phyloP scores from a whole-genome alignment of 2,113 vertebrate species.

The Gobius niger region DNA sequence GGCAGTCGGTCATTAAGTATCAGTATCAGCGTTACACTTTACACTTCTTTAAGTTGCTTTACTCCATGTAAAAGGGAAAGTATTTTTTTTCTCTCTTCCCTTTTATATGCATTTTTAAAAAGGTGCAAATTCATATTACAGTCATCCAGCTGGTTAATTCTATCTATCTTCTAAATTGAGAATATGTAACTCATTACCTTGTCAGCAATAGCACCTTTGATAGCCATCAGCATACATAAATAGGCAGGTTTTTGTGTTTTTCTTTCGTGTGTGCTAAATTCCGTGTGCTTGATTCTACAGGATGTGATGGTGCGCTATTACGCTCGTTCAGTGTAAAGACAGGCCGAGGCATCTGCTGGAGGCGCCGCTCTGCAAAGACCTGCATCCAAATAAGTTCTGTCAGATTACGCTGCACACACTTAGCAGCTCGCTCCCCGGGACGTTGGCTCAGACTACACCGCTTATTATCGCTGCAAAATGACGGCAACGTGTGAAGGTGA shows the following conservation, averaged over 20 bases:
- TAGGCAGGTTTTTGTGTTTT: neutral
- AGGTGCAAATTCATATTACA: too few species aligned
- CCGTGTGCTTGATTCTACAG: slow-evolving; percentile 16
- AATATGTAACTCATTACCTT: too few species aligned
- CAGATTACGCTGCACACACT: slow-evolving; percentile 61
- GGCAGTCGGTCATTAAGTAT: too few species aligned
- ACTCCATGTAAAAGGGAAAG: too few species aligned
- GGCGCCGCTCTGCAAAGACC: slow-evolving; percentile 59
- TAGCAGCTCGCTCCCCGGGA: slow-evolving; percentile 50
- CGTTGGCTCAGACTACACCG: slow-evolving; percentile 32
- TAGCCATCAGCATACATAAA: neutral
- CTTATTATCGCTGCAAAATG: slow-evolving; percentile 31
- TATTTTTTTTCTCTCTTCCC: too few species aligned
- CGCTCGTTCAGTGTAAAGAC: slow-evolving; percentile 44
- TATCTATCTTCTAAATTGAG: too few species aligned
- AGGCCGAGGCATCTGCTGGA: slow-evolving; percentile 50
- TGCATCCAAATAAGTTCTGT: slow-evolving; percentile 64
- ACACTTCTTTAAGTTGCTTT: too few species aligned
- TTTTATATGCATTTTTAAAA: too few species aligned
- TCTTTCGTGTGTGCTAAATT: neutral
- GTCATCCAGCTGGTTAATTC: too few species aligned
- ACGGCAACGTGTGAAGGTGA: slow-evolving; percentile 25
- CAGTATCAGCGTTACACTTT: too few species aligned
- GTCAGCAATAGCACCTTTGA: slow-evolving; percentile 5
- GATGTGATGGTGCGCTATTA: slow-evolving; percentile 31